Evolutionary conservation across 2,113 vertebrate genomes (phyloP).

Genomic region (Felis chaus): DNA sequence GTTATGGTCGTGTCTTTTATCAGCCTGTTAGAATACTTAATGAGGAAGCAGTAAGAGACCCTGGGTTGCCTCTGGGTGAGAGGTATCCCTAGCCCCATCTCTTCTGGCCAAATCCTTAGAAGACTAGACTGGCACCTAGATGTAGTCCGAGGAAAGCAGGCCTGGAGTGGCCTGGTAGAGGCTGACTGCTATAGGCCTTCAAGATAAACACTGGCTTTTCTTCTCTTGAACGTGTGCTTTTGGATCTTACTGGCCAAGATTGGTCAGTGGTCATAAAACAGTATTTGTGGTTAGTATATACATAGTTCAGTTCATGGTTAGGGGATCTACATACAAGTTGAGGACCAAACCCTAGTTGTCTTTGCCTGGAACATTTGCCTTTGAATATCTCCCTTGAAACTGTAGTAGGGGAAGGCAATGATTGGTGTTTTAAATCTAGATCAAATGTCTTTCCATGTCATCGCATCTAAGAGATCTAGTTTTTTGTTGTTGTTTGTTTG

Average conservation of each 20-base stretch:
- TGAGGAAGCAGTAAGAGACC: neutral
- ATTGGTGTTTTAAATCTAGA: neutral
- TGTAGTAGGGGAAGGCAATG: neutral
- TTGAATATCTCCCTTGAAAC: neutral
- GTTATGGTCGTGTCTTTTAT: neutral
- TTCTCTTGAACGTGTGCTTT: neutral
- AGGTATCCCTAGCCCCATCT: neutral
- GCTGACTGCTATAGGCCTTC: neutral
- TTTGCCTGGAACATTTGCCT: neutral
- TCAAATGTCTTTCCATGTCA: slow-evolving; percentile 3
- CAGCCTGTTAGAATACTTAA: neutral
- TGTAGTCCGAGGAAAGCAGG: neutral
- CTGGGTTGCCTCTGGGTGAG: neutral
- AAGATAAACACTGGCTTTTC: neutral
- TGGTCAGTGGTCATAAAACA: slow-evolving; percentile 1
- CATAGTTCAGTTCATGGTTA: neutral
- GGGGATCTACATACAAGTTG: neutral
- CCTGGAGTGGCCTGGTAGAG: neutral
- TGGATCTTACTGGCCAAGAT: neutral
- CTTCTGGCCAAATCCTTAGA: neutral
- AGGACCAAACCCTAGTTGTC: neutral
- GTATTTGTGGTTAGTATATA: neutral
- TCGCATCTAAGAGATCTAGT: neutral
- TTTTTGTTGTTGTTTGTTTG: neutral
- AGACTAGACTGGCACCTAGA: neutral